Base-by-base conservation (phyloP, 2,797 vertebrate genomes). In the Tokudaia tokunoshimensis region DNA sequence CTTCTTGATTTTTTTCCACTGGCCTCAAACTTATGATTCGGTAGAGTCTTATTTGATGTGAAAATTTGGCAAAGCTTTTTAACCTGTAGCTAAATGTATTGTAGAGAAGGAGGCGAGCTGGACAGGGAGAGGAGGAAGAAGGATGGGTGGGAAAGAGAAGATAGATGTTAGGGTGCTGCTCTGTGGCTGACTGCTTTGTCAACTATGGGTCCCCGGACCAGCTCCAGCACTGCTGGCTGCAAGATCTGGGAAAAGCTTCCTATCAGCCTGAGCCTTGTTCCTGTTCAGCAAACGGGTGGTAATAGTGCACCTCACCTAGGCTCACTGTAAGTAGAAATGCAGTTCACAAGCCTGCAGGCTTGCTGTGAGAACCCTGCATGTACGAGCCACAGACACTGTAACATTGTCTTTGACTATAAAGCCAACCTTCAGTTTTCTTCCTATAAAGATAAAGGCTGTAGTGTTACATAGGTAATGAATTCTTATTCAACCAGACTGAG, bases 1-100 rank as follows among this genome's bases (percentile, higher is more conserved):
- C 4, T 65, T 94, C 29, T 47, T 31, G 65, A 93, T 26, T 80
- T 97, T 98, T 94, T 52, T 52, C 50, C 41, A 91, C 65, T 50
- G 44, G 41, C 50, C 81, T 85, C 9, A 44, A 61, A 81, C 79
- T 7, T 6, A 84, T 95, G 82, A 88, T 88, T 72, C 44, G 78
- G n/a, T 55, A 70, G 91, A 20, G 24, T 79, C 89, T 90, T 91
- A 7, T 83, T 89, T 41, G 26, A 26, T 59, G 70, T 82, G 78
- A 81, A 84, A 14, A 19, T 47, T 96, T 83, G 11, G 19, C 75
- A 79, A 20, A 1, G 75, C 47, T 83, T 63, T 84, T 67, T 44
- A 72, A n/a, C 44, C 41, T n/a, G 29, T 72, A 65, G 61, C 41
- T 96, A 70, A 44, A 75, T 2, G 86, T 91, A 55, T 52, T 3